Base-by-base conservation (phyloP, 2,113 vertebrate genomes). In the Phaethornis superciliosus region DNA sequence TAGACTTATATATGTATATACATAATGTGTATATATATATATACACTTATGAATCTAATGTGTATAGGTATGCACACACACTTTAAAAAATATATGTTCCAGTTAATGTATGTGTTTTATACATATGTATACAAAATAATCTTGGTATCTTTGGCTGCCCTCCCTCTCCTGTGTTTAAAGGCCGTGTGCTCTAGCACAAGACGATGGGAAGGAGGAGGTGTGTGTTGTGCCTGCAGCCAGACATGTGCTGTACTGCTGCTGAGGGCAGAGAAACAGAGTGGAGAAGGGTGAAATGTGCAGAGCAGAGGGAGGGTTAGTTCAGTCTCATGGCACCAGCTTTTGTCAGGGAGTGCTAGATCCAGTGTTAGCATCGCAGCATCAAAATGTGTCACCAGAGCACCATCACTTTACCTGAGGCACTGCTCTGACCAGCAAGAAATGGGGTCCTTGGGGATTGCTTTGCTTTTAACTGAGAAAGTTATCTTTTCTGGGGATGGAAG, bases 61-160 rank as follows among this genome's bases (percentile, higher is more conserved):
- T 42, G 9, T 16, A 14, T 3, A 54, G 15, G 42, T 37, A 26
- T 7, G 11, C 5, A 51, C 4, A 15, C 26, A 33, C 0, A 4
- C 32, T 51, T 64, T 26, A 6, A 17, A 5, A 40, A 40, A 40
- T 40, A 40, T 6, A 21, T 5, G 17, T 10, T 70, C 8, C 46
- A 40, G 10, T 74, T 65, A 30, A 4, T 69, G 21, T 21, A 27
- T 5, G 5, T n/a, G 21, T 35, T 51, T n/a, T 19, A 18, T 12
- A 32, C 12, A 8, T 4, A 17, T 17, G 4, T 12, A 30, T 7
- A 10, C 4, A 5, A 22, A 54, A 58, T 28, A 33, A 7, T 9
- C 4, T 35, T 51, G 18, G 1, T 52, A 12, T 24, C 35, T 88
- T 82, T 52, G 84, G 35, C 33, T 89, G 71, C 10, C 28, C 10